These are phyloP conservation scores for Stenodema calcarata DNA, from an alignment of 2,888 invertebrate species.

Conservation along the genomic window DNA sequence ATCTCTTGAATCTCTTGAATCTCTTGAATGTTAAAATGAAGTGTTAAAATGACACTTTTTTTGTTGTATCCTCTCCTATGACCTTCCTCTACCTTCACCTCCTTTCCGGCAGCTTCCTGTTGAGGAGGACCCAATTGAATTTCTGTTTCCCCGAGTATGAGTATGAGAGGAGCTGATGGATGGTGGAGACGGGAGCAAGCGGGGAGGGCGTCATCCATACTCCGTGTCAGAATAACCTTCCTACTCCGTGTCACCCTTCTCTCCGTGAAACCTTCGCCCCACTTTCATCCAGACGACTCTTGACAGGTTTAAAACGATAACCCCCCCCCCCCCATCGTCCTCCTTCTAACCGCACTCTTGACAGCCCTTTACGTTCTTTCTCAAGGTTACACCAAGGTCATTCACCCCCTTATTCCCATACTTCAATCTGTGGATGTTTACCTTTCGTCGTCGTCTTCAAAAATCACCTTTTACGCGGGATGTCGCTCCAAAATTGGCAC, in stretches of 20 bases:
- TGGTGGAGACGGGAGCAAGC: constrained; percentile 25
- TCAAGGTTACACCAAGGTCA: constrained; percentile 13
- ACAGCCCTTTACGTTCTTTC: neutral
- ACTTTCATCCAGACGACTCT: constrained; percentile 27
- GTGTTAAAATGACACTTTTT: no score
- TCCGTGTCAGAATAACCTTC: neutral
- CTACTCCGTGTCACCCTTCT: neutral
- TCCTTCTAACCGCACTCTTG: neutral
- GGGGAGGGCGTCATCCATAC: constrained; percentile 16
- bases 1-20: no score
- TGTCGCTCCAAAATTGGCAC: no score
- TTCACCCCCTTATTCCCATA: neutral
- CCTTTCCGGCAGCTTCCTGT: neutral
- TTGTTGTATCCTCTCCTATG: neutral
- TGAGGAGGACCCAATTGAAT: neutral
- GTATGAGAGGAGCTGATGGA: neutral
- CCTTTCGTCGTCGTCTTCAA: neutral
- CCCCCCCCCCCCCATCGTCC: neutral
- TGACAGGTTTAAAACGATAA: constrained; percentile 21
- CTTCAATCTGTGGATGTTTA: neutral
- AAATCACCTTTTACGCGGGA: no score
- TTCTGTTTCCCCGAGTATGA: neutral
- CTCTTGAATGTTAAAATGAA: no score
- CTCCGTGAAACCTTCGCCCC: constrained; percentile 19
- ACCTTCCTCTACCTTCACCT: neutral